Evolutionary conservation across 2,888 invertebrate genomes (phyloP), one percentile per base, ranked within the genome.

Genomic region (Coleophora flavipennella): DNA sequence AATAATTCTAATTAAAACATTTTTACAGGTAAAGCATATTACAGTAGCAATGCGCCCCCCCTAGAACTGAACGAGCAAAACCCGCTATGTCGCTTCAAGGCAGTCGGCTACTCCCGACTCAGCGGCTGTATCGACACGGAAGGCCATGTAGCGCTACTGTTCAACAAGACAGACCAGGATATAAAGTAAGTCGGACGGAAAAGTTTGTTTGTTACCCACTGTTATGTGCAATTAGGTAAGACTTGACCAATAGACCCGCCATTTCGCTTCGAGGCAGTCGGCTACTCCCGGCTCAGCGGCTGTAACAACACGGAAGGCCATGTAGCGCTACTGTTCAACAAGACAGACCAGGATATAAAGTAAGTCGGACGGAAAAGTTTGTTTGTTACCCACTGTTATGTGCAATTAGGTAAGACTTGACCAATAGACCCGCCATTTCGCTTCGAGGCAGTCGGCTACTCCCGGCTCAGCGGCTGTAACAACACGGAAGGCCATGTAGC

Each of bases 371-470:
- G 6, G 20, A 20, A n/a, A n/a, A n/a, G n/a, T n/a, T n/a, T n/a
- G n/a, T n/a, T n/a, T n/a, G n/a, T n/a, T n/a, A n/a, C n/a, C n/a
- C n/a, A n/a, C n/a, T n/a, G n/a, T n/a, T n/a, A n/a, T n/a, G n/a
- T n/a, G n/a, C n/a, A n/a, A n/a, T n/a, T n/a, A n/a, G n/a, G n/a
- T n/a, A n/a, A n/a, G n/a, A n/a, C n/a, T n/a, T n/a, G n/a, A n/a
- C n/a, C n/a, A n/a, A n/a, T n/a, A 57, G 98, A 98, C 71, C 94
- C 95, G 0, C 90, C 96, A 36, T 97, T 96, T 61, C 89, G 95
- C 33, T 97, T 99, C 67, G 98, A 97, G 78, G 94, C 97, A 0
- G 93, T 99, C 39, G 96, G 96, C 0, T 99, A 98, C 67, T 95
- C 94, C 51, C 89, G 92, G 13, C 88, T 97, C 50, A 94, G 96